Evolutionary conservation across 2,797 vertebrate genomes (phyloP).

Genomic region (Cirrhinus molitorella): DNA sequence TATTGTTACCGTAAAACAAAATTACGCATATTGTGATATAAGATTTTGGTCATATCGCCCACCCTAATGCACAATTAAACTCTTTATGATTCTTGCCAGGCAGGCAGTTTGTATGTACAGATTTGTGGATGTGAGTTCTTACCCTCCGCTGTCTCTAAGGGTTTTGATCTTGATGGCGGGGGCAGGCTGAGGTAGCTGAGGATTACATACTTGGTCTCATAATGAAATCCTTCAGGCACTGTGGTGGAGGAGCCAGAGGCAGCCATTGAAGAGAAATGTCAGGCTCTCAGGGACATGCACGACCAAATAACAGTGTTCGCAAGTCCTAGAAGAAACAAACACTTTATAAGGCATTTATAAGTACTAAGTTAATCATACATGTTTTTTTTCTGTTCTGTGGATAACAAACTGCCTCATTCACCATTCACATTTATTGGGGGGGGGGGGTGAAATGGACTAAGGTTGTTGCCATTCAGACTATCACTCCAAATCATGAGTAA

Average conservation of each 20-base stretch:
- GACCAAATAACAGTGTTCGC: constrained; percentile 31
- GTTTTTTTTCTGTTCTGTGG: too few relatives aligned
- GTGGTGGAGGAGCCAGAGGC: constrained; percentile 75
- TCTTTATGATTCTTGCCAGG: too few relatives aligned
- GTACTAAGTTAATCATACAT: background rate
- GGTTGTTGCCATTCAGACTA: background rate
- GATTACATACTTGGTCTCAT: constrained; percentile 93
- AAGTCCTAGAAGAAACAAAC: constrained; percentile 23
- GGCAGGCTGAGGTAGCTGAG: constrained; percentile 90
- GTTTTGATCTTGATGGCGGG: constrained; percentile 73
- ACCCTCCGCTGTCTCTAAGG: constrained; percentile 80
- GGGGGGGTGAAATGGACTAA: too few relatives aligned
- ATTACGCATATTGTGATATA: too few relatives aligned
- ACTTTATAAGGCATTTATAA: background rate
- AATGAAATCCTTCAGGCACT: constrained; percentile 93
- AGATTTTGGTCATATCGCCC: too few relatives aligned
- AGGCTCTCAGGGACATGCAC: constrained; percentile 74
- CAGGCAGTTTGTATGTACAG: too few relatives aligned
- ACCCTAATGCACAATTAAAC: too few relatives aligned
- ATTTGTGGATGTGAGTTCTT: too few relatives aligned
- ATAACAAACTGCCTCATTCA: background rate
- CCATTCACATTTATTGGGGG: too few relatives aligned
- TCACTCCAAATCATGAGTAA: too few relatives aligned
- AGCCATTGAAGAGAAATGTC: constrained; percentile 76
- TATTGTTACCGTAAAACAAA: too few relatives aligned